Conservation (phyloP, 2,888 invertebrate genomes). For the Synanthedon andrenaeformis region DNA sequence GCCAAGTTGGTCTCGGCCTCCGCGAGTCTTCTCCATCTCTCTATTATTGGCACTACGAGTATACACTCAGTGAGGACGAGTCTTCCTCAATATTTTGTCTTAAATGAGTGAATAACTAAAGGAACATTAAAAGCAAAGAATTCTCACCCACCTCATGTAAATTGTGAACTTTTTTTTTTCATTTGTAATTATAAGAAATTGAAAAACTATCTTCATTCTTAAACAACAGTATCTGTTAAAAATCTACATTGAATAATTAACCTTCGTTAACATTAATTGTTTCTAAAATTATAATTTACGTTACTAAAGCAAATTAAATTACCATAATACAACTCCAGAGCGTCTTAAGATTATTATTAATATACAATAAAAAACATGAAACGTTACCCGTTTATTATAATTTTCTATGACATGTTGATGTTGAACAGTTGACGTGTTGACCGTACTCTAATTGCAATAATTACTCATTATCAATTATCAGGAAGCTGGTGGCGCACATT, state of each 20-base stretch:
- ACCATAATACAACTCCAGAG: constrained; percentile 18
- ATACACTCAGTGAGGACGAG: too few species aligned
- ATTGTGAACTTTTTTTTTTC: background rate
- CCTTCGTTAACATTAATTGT: background rate
- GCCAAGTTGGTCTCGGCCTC: too few species aligned
- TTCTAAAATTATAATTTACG: background rate
- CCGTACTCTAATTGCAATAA: constrained; percentile 61
- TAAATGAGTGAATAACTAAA: too few species aligned
- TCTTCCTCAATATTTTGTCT: too few species aligned
- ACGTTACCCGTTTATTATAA: too few species aligned
- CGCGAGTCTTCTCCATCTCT: too few species aligned
- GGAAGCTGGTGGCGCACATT: constrained; percentile 55
- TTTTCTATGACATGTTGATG: constrained; percentile 2
- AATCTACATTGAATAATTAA: background rate
- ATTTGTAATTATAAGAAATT: background rate
- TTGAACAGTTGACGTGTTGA: constrained; percentile 33
- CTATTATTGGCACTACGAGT: too few species aligned
- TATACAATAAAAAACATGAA: background rate
- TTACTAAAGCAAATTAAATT: constrained; percentile 4
- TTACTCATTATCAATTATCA: constrained; percentile 65
- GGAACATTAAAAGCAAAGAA: too few species aligned
- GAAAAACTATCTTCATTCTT: background rate
- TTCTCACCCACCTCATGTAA: too few species aligned
- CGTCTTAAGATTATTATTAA: constrained; percentile 6
- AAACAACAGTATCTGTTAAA: background rate